These are phyloP conservation scores for Drosophila pachea DNA, from an alignment of 1,140 invertebrate genomes.

Conservation along the genomic window DNA sequence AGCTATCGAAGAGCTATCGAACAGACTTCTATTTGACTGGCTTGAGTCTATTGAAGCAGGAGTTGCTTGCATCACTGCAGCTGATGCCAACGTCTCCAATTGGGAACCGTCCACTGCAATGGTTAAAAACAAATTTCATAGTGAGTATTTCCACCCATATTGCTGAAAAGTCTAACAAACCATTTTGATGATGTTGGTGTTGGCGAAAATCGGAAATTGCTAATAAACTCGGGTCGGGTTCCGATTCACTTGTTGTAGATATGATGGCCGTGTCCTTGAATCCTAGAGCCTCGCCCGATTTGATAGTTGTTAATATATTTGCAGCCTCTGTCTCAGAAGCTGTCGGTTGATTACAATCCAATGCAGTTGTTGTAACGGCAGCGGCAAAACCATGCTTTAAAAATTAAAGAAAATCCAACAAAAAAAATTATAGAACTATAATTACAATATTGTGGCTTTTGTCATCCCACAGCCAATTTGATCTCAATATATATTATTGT, in stretches of 20 bases:
- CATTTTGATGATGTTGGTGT: conserved; percentile 37
- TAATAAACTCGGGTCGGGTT: not conserved
- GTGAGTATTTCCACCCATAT: too few relatives aligned
- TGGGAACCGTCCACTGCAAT: conserved; percentile 60
- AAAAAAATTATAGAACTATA: not conserved
- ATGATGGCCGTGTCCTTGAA: conserved; percentile 29
- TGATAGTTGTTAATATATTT: conserved; percentile 70
- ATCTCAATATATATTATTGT: too few relatives aligned
- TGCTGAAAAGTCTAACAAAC: conserved; percentile 27
- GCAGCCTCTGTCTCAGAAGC: conserved; percentile 69
- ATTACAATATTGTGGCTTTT: too few relatives aligned
- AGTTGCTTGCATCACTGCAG: conserved; percentile 66
- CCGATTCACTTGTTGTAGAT: conserved; percentile 23
- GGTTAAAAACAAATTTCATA: not conserved
- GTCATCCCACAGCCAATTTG: too few relatives aligned
- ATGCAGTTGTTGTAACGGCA: conserved; percentile 13
- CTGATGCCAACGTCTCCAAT: conserved; percentile 71
- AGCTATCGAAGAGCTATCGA: conserved; percentile 6
- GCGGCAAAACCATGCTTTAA: not conserved
- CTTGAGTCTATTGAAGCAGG: conserved; percentile 33
- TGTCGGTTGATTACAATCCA: conserved; percentile 36
- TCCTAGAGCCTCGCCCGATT: conserved; percentile 55
- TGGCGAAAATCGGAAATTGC: not conserved
- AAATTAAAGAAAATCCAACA: not conserved
- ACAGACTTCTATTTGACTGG: conserved; percentile 18